Base-by-base conservation (phyloP, 2,797 vertebrate species). In the Rhinogobio ventralis region DNA sequence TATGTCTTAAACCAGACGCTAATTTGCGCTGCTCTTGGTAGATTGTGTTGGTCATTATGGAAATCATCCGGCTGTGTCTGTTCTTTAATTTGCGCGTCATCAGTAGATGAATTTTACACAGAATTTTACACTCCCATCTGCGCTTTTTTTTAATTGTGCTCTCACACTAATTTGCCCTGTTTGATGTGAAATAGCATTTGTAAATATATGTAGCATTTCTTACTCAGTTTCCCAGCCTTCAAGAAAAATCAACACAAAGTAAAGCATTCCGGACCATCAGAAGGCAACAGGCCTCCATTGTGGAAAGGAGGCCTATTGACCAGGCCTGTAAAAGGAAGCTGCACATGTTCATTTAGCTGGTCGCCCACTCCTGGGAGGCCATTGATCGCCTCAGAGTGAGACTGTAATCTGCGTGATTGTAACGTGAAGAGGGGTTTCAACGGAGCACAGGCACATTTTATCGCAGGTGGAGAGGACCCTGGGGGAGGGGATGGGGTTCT, bases 261-360 rank as follows among this genome's bases (percentile, higher is more conserved):
- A 25, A 42, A 36, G 28, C 53, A 46, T 67, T 36, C 9, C 25
- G 68, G 82, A 8, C 28, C 33, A 36, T 84, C 42, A 62, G 33
- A 42, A 64, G 7, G 36, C 46, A 42, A 11, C 23, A n/a, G 55
- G 25, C 53, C 82, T 45, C 72, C 51, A 25, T 73, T 75, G 78
- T 86, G 76, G 68, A 74, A 69, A 68, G 68, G 53, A 84, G 81
- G 67, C 82, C 78, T 90, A 88, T 89, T 88, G 87, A 89, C 85
- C 85, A 86, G 84, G 74, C 55, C 78, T 87, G 76, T 86, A 86
- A 84, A 82, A 85, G 84, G 77, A 87, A 86, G 84, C 83, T 69
- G 86, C 87, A 85, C 87, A 88, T 88, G 86, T 85, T 89, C 86
- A 87, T 90, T 90, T 89, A 88, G 84, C 84, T 39, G 82, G 82